Evolutionary conservation across 2,113 vertebrate species (phyloP).

Genomic region (Corythornis madagascariensis): DNA sequence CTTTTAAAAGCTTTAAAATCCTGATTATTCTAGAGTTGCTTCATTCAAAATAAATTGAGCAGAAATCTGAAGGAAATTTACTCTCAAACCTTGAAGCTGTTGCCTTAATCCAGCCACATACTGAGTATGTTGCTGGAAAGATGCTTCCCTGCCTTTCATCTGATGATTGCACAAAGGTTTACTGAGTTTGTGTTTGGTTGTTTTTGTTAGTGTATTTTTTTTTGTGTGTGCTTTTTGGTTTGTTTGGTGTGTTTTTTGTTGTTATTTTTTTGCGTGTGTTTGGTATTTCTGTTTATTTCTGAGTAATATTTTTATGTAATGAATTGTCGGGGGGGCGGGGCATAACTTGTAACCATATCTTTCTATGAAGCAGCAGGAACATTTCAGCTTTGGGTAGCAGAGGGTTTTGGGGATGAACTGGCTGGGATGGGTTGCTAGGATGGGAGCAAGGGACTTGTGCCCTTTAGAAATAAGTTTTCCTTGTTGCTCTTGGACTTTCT

Average conservation of each 20-base stretch:
- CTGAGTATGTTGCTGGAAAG: neutral
- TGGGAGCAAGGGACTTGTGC: fast-evolving
- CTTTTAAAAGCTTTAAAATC: neutral
- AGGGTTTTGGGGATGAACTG: neutral
- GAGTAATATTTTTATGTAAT: neutral
- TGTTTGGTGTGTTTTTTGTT: too few species aligned
- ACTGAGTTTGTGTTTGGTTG: neutral
- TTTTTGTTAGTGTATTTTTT: neutral
- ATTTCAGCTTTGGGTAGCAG: neutral
- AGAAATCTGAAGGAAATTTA: neutral
- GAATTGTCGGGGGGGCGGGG: neutral
- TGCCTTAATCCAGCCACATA: neutral
- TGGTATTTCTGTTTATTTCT: too few species aligned
- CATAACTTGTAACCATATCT: neutral
- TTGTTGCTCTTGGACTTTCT: neutral
- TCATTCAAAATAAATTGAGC: neutral
- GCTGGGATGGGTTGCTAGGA: neutral
- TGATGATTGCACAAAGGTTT: neutral
- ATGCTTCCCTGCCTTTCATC: neutral
- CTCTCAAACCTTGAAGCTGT: neutral
- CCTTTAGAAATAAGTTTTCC: neutral
- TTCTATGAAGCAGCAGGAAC: neutral
- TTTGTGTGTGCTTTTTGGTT: neutral
- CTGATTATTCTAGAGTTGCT: neutral
- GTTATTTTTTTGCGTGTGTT: neutral